A percentile compares a stretch with the other conserved stretches of the same genome.
Conservation (phyloP, 1,140 invertebrate species). For the Macrosteles quadrilineatus region DNA sequence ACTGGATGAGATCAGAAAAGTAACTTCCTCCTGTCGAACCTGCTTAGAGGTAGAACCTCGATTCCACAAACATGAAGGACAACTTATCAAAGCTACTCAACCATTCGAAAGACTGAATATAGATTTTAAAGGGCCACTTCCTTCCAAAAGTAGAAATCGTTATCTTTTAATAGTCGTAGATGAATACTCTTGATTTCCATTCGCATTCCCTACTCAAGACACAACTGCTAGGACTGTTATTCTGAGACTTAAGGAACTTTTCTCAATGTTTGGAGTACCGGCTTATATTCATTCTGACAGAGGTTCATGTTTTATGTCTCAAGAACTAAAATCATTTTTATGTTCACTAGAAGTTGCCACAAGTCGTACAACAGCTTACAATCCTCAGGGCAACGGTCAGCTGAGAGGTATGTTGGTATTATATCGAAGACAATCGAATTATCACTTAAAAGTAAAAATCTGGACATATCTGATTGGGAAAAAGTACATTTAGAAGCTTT, state of each 20-base stretch:
- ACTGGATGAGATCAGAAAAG: conserved; percentile 37
- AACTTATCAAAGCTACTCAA: conserved; percentile 42
- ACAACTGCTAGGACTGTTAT: conserved; percentile 39
- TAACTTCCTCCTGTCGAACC: conserved; percentile 27
- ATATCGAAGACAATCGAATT: too few relatives aligned
- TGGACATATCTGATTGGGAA: too few relatives aligned
- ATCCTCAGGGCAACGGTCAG: too few relatives aligned
- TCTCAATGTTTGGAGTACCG: conserved; percentile 39
- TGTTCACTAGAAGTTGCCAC: too few relatives aligned
- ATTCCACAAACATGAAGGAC: conserved; percentile 29
- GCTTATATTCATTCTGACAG: conserved; percentile 21
- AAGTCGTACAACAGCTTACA: too few relatives aligned
- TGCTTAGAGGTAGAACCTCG: conserved; percentile 39
- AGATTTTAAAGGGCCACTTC: conserved; percentile 45
- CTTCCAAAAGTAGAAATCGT: conserved; percentile 39
- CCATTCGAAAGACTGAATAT: conserved; percentile 42
- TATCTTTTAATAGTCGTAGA: conserved; percentile 45
- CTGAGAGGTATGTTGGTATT: too few relatives aligned
- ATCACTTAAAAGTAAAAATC: too few relatives aligned
- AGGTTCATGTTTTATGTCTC: not conserved
- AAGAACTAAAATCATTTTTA: not conserved
- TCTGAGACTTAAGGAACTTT: conserved; percentile 35
- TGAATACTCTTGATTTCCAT: conserved; percentile 47
- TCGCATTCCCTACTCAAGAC: conserved; percentile 40
- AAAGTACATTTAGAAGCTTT: too few relatives aligned